Evolutionary conservation across 2,888 invertebrate species (phyloP), one percentile per base, ranked within the genome.

Genomic region (Drosophila lacicola): DNA sequence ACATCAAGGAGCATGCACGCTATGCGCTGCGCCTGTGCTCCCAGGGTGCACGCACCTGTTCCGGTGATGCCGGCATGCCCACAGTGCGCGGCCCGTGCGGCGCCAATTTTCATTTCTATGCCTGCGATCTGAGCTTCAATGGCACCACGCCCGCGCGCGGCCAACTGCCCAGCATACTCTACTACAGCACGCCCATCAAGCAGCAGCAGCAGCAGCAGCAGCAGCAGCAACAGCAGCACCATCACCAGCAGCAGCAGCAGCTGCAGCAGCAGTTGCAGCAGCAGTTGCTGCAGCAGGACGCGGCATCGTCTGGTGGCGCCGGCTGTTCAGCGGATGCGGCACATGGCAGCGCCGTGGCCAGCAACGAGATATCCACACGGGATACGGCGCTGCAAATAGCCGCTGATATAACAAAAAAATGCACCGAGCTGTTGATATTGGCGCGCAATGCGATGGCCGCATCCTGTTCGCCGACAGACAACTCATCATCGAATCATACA

Each of bases 111-210:
- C 95, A 96, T 49, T 99, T 97, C 92, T 95, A 96, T 33, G 96
- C 98, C 1, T 98, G 98, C 91, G 97, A 98, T 11, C 94, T 98
- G 46, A 98, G 98, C 92, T 97, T 97, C 91, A 98, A 99, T 91
- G 99, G 99, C n/a, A 99, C 99, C 0, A 98, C 98, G 8, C 95
- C 98, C 72, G 96, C 97, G 0, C 94, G 99, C 57, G 99, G 99
- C 10, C 99, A 99, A 93, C 95, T 99, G 88, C 99, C 99, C 0
- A 96, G 96, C 88, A 94, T 99, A 50, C 93, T 99, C 14, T 99
- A 99, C 90, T 92, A 92, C 46, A 93, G 92, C 60, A 91, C 92
- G 13, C 92, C 93, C 1, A 66, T 92, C 1, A 92, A 92, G 41
- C 89, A 78, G 45, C 92, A 92, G 44, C 77, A 76, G 2, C 75